Conservation (phyloP, 2,113 vertebrate species). For the Serilophus lunatus region DNA sequence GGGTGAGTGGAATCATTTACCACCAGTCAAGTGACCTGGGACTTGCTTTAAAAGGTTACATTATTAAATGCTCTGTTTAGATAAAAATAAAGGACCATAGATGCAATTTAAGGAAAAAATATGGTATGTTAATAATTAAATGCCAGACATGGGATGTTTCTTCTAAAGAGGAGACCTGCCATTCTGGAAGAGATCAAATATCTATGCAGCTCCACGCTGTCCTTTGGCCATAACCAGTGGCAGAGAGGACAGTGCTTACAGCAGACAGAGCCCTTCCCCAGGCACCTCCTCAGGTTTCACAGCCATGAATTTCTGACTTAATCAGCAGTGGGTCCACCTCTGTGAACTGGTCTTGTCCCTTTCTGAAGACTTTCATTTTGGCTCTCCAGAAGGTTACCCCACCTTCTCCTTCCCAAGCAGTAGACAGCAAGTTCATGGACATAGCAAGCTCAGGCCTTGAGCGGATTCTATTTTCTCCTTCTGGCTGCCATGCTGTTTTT, state of each 20-base stretch:
- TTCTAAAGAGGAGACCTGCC: not conserved
- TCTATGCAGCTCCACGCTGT: fast-evolving
- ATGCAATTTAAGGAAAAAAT: not conserved
- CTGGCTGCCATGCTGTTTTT: not conserved
- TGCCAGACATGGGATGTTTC: not conserved
- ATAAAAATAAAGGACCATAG: not conserved
- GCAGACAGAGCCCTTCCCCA: not conserved
- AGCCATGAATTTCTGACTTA: not conserved
- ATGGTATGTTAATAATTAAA: not conserved
- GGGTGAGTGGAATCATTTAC: not conserved
- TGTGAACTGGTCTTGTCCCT: not conserved
- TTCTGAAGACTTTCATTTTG: not conserved
- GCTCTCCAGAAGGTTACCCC: not conserved
- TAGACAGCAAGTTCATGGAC: fast-evolving
- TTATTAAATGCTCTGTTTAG: not conserved
- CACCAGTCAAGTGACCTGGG: not conserved
- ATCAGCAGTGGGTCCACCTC: not conserved
- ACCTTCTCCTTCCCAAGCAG: not conserved
- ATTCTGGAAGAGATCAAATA: not conserved
- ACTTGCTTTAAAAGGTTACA: not conserved
- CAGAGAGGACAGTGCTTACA: not conserved
- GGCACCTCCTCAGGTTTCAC: not conserved
- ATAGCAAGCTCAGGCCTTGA: not conserved
- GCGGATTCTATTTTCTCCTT: not conserved
- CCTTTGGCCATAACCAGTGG: not conserved